These are phyloP conservation scores for Seriola dumerili DNA, from an alignment of 2,113 vertebrate genomes.

Conservation along the genomic window DNA sequence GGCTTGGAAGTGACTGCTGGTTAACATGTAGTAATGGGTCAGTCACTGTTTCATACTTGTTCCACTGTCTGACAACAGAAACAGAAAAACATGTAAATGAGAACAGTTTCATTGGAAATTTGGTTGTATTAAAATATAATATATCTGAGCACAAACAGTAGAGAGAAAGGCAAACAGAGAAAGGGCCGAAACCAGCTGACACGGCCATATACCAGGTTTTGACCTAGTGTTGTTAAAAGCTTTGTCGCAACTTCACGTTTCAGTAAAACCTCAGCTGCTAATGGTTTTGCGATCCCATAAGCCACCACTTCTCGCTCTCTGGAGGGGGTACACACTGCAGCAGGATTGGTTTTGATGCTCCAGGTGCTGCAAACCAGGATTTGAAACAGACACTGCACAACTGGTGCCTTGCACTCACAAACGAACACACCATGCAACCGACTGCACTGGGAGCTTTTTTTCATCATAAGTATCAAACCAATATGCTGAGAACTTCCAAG, in stretches of 20 bases:
- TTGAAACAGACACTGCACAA: neutral
- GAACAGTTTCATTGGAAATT: too few species aligned
- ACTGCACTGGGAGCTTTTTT: neutral
- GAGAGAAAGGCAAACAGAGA: too few species aligned
- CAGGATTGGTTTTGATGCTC: neutral
- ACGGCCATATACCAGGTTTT: too few species aligned
- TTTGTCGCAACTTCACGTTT: neutral
- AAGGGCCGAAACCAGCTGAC: too few species aligned
- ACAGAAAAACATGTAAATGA: too few species aligned
- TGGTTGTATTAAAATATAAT: too few species aligned
- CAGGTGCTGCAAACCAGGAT: neutral
- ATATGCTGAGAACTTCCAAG: neutral
- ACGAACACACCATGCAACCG: neutral
- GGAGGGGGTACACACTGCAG: neutral
- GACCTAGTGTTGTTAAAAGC: neutral
- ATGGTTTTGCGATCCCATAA: neutral
- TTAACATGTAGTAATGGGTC: too few species aligned
- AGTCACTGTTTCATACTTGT: too few species aligned
- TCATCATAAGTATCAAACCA: neutral
- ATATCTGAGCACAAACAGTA: too few species aligned
- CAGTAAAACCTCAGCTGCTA: neutral
- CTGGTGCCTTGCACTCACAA: neutral
- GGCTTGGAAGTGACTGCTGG: too few species aligned
- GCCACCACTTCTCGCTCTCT: neutral
- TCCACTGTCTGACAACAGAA: too few species aligned